Conservation (phyloP, 2,888 invertebrate genomes). For the Drosophila robusta region DNA sequence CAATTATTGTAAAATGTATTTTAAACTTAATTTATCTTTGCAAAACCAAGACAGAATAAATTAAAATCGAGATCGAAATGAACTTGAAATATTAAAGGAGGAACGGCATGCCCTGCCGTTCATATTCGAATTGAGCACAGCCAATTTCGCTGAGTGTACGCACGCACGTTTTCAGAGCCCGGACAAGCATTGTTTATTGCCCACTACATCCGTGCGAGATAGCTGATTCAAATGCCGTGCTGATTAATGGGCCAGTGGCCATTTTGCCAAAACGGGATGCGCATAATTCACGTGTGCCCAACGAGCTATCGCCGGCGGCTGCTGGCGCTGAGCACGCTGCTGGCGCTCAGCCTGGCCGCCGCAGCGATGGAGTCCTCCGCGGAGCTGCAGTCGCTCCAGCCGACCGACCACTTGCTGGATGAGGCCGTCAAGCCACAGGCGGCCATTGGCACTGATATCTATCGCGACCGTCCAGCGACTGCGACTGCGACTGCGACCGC, state of each 20-base stretch:
- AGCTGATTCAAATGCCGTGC: conserved; percentile 72
- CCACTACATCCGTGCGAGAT: conserved; percentile 57
- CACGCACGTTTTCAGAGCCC: conserved; percentile 15
- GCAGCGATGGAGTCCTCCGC: conserved; percentile 68
- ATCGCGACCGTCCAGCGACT: conserved; percentile 18
- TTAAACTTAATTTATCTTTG: too few species aligned
- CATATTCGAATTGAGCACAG: neutral
- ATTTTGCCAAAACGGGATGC: conserved; percentile 72
- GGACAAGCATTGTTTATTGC: conserved; percentile 48
- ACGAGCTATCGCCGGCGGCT: conserved; percentile 56
- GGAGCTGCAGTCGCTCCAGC: conserved; percentile 51
- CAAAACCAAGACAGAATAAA: too few species aligned
- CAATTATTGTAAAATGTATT: too few species aligned
- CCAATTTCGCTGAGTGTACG: neutral
- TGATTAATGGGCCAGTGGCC: conserved; percentile 79
- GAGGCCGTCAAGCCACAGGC: conserved; percentile 25
- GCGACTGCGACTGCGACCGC: too few species aligned
- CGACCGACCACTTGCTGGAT: conserved; percentile 4
- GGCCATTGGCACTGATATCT: conserved; percentile 52
- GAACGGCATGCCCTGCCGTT: neutral
- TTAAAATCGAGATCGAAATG: neutral
- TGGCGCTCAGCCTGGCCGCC: conserved; percentile 46
- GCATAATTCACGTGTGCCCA: conserved; percentile 73
- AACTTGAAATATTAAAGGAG: neutral
- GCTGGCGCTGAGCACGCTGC: conserved; percentile 37